A percentile compares a stretch with the other conserved stretches of the same genome.
phyloP scores from a whole-genome alignment of 2,888 invertebrate species.

The Mactromeris polynyma region DNA sequence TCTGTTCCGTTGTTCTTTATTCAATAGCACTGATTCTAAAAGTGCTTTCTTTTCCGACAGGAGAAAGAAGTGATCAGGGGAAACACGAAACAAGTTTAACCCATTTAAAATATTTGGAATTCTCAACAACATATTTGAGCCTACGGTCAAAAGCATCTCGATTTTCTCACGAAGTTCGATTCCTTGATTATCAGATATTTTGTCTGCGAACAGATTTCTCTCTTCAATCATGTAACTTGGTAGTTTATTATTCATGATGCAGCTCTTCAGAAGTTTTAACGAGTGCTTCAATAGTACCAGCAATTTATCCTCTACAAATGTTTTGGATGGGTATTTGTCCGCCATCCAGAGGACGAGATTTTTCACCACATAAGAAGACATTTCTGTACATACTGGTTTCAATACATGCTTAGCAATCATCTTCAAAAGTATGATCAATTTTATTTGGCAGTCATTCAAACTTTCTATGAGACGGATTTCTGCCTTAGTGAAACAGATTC shows the following conservation, averaged over 20 bases:
- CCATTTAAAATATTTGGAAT: neutral
- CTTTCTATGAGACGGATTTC: slow-evolving; percentile 3
- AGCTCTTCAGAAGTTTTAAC: neutral
- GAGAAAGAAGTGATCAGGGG: neutral
- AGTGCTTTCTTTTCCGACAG: neutral
- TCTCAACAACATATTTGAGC: neutral
- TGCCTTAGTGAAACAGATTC: neutral
- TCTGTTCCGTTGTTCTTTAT: too few relatives aligned
- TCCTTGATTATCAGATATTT: neutral
- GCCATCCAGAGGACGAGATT: slow-evolving; percentile 26
- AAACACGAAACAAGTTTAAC: neutral
- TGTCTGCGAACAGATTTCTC: slow-evolving; percentile 3
- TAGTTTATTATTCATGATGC: neutral
- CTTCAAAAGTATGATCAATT: neutral
- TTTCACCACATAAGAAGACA: slow-evolving; percentile 12
- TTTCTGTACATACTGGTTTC: neutral
- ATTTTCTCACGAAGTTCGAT: neutral
- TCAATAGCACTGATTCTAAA: neutral
- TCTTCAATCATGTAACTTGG: slow-evolving; percentile 15
- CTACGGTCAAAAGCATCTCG: neutral
- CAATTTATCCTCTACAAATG: neutral
- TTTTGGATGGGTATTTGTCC: neutral
- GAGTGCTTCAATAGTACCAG: neutral
- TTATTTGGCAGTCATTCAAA: slow-evolving; percentile 5
- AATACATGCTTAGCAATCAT: neutral